A percentile compares a stretch with the other conserved stretches of the same genome.
phyloP scores from a whole-genome alignment of 2,888 invertebrate species.

The Drosophila testacea region DNA sequence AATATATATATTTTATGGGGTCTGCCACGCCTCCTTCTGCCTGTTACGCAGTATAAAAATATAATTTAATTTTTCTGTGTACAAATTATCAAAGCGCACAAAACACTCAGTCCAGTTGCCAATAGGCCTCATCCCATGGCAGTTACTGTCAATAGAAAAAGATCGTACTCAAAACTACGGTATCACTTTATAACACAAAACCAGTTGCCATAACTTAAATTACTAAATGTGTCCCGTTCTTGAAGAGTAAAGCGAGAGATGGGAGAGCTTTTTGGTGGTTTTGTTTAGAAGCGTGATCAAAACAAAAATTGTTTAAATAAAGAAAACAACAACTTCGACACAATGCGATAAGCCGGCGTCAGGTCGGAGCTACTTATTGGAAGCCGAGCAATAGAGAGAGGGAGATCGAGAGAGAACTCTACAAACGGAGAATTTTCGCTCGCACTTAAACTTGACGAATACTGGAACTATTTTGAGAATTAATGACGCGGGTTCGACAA shows the following conservation, averaged over 20 bases:
- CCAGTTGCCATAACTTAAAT: not conserved
- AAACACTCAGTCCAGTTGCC: not conserved
- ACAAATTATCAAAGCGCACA: too few relatives aligned
- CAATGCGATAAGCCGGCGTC: slow-evolving; percentile 29
- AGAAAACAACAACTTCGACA: not conserved
- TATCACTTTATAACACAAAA: slow-evolving; percentile 1
- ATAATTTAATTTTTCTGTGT: too few relatives aligned
- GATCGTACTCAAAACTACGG: not conserved
- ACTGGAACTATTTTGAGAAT: slow-evolving; percentile 8
- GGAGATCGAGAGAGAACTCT: not conserved
- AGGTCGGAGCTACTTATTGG: not conserved
- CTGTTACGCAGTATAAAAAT: too few relatives aligned
- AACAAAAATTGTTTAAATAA: slow-evolving; percentile 33
- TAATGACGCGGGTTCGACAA: slow-evolving; percentile 10
- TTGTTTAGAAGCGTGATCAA: slow-evolving; percentile 51
- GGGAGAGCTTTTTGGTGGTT: not conserved
- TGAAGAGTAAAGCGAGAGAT: not conserved
- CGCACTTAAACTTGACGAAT: slow-evolving; percentile 34
- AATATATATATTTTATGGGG: too few relatives aligned
- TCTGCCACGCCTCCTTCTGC: too few relatives aligned
- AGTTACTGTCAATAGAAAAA: not conserved
- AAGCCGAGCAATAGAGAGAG: not conserved
- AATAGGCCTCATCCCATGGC: not conserved
- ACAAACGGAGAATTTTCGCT: not conserved
- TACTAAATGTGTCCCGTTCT: not conserved